Base-by-base conservation (phyloP, 2,888 invertebrate genomes). In the Morpho helenor region DNA sequence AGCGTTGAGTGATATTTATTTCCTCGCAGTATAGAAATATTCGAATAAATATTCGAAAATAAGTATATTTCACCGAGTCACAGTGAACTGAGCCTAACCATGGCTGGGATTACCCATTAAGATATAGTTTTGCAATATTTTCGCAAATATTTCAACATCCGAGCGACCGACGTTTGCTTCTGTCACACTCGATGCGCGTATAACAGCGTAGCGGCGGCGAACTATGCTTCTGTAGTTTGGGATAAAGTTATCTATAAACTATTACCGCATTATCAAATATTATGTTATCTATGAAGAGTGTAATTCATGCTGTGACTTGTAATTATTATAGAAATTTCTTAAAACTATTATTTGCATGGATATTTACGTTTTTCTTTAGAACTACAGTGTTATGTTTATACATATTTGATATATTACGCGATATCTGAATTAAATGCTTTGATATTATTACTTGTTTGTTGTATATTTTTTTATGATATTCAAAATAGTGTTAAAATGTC, bases 161-260 rank as follows among this genome's bases (percentile, higher is more conserved):
- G 47, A 54, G 62, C 50, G 45, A 44, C 56, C 59, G 53, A 59
- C 57, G 61, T 61, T 57, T 57, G 65, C 65, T 65, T 65, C 65
- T 65, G 65, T 63, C 63, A 65, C 65, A 65, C 63, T 65, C 56
- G 45, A 56, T 16, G 40, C 49, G 59, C 50, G 46, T 50, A 41
- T 42, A 44, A 42, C 52, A 41, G 40, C 31, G 55, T 48, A 53
- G 22, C 45, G 59, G 45, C 40, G 50, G 49, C 63, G 54, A 16
- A 49, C 57, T 44, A 39, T 45, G 64, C 64, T 64, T 59, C 49
- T 41, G 63, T 61, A 61, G 61, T 41, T 16, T 47, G 46, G 63
- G 56, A 48, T 52, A 56, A 53, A 58, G 48, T 9, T 31, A 46
- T 40, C 8, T 42, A 43, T 43, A 43, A 41, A 52, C 45, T 46